Evolutionary conservation across 2,797 vertebrate genomes (phyloP).

Genomic region (Uromys caudimaculatus): DNA sequence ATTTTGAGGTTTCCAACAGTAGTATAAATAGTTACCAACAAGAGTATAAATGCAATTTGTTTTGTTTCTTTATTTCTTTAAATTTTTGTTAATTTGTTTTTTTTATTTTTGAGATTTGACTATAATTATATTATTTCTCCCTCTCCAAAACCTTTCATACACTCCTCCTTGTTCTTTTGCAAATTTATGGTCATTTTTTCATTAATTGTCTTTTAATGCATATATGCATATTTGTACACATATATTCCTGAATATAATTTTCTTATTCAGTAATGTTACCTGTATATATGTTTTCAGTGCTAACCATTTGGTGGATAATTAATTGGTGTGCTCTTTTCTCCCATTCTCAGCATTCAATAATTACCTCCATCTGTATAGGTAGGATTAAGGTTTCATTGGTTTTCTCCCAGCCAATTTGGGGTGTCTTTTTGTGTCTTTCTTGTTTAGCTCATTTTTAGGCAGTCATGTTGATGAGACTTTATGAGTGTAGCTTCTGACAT

Average conservation of each 20-base stretch:
- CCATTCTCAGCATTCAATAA: neutral
- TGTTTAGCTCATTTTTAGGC: neutral
- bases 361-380: neutral
- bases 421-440: neutral
- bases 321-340: neutral
- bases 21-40: neutral
- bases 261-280: too few species aligned
- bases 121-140: neutral
- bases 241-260: neutral
- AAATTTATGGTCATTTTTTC: neutral
- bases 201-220: neutral
- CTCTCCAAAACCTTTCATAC: neutral
- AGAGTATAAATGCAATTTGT: neutral
- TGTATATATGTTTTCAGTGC: neutral
- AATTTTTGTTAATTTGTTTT: neutral
- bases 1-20: neutral
- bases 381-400: neutral
- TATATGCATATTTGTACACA: neutral
- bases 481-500: neutral
- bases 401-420: neutral
- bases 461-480: neutral
- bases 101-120: neutral
- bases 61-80: neutral
- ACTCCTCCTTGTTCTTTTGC: neutral
- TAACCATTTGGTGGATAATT: neutral